A percentile compares a stretch with the other conserved stretches of the same genome.
Conservation (phyloP, 2,797 vertebrate genomes). For the Enteromius anoplus region DNA sequence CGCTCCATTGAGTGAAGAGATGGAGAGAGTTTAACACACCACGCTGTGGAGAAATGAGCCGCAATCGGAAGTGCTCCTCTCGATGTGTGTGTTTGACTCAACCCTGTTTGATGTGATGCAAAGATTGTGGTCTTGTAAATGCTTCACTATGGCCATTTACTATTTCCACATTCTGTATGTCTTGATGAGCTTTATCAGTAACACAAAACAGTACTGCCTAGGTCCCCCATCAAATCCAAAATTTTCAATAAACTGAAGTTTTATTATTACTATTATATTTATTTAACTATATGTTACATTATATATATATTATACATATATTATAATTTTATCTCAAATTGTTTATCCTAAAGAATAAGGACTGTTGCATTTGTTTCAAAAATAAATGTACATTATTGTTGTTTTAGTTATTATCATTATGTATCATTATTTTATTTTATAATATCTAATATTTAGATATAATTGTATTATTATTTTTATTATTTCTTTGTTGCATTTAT, state of each 20-base stretch:
- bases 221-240: neutral
- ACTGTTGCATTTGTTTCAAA: neutral
- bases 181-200: conserved; percentile 34
- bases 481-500: neutral
- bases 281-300: neutral
- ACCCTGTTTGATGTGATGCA: conserved; percentile 54
- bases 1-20: conserved; percentile 61
- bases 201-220: neutral
- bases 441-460: neutral
- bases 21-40: conserved; percentile 60
- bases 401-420: neutral
- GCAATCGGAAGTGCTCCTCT: conserved; percentile 60
- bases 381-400: neutral
- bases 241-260: neutral
- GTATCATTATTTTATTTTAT: neutral
- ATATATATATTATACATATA: too few species aligned
- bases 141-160: conserved; percentile 51
- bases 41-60: conserved; percentile 52
- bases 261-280: neutral
- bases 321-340: neutral
- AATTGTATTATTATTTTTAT: neutral
- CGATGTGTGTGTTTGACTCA: conserved; percentile 46
- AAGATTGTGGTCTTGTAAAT: conserved; percentile 50
- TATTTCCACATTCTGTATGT: conserved; percentile 19
- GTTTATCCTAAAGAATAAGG: neutral